Evolutionary conservation across 2,797 vertebrate species (phyloP), one percentile per base, ranked within the genome.

Genomic region (Tokudaia tokunoshimensis): DNA sequence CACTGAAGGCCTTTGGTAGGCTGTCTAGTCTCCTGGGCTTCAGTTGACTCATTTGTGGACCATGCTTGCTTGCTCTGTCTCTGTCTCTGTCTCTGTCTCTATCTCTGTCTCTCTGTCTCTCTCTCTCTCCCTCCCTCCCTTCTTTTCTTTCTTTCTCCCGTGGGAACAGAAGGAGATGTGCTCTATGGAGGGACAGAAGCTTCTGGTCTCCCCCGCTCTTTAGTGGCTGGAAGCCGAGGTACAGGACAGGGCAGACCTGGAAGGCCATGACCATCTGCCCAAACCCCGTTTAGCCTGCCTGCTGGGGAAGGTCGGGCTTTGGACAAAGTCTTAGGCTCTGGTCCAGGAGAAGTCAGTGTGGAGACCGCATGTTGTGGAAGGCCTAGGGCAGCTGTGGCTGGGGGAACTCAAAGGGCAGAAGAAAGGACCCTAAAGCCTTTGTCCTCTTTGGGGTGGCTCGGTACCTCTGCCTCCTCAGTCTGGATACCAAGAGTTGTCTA

Each of bases 11-110:
- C 92, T 80, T 29, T 63, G 75, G 75, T 88, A 47, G 88, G 80
- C 47, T 47, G 84, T 87, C 80, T 85, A 74, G 85, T 86, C 70
- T 95, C 82, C 88, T 63, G 67, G 20, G 85, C 63, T 57, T 95
- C 89, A 24, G 24, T 0, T 52, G 75, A 89, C 79, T 94, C 86
- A 80, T 44, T 76, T 52, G 29, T 52, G 76, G 91, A 44, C 63
- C 29, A 78, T 3, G 19, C 20, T 57, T 13, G 41, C 41, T 41
- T 41, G 41, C 41, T 41, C 41, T 4, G 8, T 20, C 4, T 14
- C 14, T 55, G 11, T 17, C 55, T 55, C 55, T 55, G 10, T 55
- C 55, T 14, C 52, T 10, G 6, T 57, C 55, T 19, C 6, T 19
- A 4, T 59, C 19, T 2, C 57, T 22, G 6, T 14, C 57, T 22